A percentile compares a stretch with the other conserved stretches of the same genome.
Conservation (phyloP, 2,797 vertebrate genomes). For the Sorex maritimensis region DNA sequence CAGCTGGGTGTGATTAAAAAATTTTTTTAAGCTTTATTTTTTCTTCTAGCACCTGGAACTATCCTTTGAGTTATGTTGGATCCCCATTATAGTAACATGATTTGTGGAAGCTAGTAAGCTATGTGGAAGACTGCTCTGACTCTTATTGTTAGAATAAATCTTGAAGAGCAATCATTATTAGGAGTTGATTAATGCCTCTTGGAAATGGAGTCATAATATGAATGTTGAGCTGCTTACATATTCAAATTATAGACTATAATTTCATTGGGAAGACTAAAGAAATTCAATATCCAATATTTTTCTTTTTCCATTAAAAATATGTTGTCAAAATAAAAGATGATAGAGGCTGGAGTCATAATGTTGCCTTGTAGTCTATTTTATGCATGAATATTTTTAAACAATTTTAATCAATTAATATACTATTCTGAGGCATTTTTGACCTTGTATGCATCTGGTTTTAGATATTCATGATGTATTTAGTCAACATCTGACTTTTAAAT, state of each 20-base stretch:
- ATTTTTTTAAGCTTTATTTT: not conserved
- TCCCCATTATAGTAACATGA: slow-evolving; percentile 9
- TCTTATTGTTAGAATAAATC: not conserved
- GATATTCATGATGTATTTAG: not conserved
- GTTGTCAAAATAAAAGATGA: slow-evolving; percentile 58
- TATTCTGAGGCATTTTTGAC: slow-evolving; percentile 1
- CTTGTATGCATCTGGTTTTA: not conserved
- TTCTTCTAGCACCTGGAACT: slow-evolving; percentile 34
- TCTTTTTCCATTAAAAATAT: not conserved
- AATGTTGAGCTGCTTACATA: slow-evolving; percentile 17
- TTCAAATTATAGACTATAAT: slow-evolving; percentile 65
- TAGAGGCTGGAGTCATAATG: too few species aligned
- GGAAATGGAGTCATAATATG: slow-evolving; percentile 43
- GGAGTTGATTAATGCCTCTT: slow-evolving; percentile 39
- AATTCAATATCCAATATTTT: slow-evolving; percentile 23
- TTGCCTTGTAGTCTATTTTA: slow-evolving; percentile 36
- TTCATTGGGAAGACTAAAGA: slow-evolving; percentile 52
- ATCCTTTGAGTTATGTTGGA: not conserved
- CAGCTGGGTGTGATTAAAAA: not conserved
- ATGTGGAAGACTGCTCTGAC: not conserved
- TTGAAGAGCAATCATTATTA: not conserved
- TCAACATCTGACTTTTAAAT: slow-evolving; percentile 41
- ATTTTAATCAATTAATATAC: slow-evolving; percentile 31
- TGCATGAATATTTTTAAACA: slow-evolving; percentile 19
- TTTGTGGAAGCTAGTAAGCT: not conserved